Evolutionary conservation across 2,797 vertebrate genomes (phyloP), one percentile per base, ranked within the genome.

Genomic region (Megalops cyprinoides): DNA sequence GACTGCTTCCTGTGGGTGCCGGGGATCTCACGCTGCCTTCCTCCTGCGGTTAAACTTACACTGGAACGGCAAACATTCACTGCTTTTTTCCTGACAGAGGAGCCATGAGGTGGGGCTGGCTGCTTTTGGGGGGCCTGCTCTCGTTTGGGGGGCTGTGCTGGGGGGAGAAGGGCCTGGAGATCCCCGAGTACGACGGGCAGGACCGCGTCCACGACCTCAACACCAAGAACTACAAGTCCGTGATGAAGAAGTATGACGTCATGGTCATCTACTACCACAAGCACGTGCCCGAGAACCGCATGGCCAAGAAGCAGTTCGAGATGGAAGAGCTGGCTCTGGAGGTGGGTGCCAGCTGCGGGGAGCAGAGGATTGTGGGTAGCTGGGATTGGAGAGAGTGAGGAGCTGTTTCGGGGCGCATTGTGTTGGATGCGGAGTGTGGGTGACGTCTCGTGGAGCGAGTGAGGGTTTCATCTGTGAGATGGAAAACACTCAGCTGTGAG

Each of bases 251-350:
- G 88, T 97, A 94, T 9, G 96, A 97, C 2, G 94, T 97, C 79
- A 94, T 97, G 93, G 97, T 97, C 1, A 94, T 98, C 90, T 96
- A 97, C 86, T 96, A 95, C 90, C 97, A 96, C 53, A 94, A 94
- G 75, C 93, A 96, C 9, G 90, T 95, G 0, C 94, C 91, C 1
- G 93, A 94, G 0, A 93, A 92, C 92, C 95, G 94, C 84, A 92
- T 87, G 42, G 95, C 95, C 15, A 92, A 86, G 84, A 96, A 95
- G 82, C 96, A 97, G 88, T 93, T 95, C 58, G 95, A 97, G 89
- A 94, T 96, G 89, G 96, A 97, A 81, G 96, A 98, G 87, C 91
- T 97, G 79, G 94, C 95, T 71, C 83, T 97, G 87, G 97, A 98
- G 97, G 97, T 98, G 91, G 91, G 93, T 94, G 58, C 46, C 77